Conservation (phyloP, 2,113 vertebrate species). For the Cephalopterus ornatus region DNA sequence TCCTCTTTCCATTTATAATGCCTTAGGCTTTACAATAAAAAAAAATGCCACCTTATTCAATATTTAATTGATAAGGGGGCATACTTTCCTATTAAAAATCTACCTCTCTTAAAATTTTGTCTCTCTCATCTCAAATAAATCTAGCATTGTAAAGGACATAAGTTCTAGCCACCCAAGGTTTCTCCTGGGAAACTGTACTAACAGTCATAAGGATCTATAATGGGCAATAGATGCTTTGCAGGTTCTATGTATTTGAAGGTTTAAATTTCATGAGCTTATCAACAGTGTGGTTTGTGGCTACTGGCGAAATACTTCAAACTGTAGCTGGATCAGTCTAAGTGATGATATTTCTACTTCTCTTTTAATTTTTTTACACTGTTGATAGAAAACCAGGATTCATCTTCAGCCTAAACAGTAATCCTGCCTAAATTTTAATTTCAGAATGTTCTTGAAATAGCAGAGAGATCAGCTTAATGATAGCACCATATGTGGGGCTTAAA, state of each 20-base stretch:
- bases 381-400: background rate
- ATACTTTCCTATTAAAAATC: background rate
- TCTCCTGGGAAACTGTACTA: background rate
- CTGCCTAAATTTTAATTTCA: background rate
- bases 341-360: background rate
- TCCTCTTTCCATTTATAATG: background rate
- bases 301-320: background rate
- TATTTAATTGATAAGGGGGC: background rate
- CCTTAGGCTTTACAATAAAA: background rate
- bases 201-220: background rate
- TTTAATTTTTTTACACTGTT: background rate
- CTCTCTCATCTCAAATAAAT: background rate
- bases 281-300: background rate
- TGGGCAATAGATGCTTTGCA: background rate
- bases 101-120: background rate
- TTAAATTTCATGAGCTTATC: background rate
- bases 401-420: background rate
- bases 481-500: background rate
- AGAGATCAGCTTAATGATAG: background rate
- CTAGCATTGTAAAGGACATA: background rate
- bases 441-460: background rate
- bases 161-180: background rate
- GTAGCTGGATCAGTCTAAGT: background rate
- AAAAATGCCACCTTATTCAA: background rate
- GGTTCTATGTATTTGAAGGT: background rate